phyloP scores from a whole-genome alignment of 1,140 invertebrate genomes.

The Cardiocondyla obscurior region DNA sequence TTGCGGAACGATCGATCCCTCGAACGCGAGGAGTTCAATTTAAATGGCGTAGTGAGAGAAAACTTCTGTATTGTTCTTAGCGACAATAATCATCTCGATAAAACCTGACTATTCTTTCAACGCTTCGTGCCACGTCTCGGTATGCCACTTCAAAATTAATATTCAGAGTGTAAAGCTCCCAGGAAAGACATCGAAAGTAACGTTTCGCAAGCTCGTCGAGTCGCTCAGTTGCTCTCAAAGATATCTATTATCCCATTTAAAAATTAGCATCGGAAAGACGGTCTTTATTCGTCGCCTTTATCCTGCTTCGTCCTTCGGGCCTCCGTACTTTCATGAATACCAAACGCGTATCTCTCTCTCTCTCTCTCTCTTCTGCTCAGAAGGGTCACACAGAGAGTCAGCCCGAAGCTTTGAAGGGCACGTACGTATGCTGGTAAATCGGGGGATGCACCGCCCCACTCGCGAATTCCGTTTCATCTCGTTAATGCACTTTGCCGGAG shows the following conservation, averaged over 20 bases:
- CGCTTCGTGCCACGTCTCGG: background rate
- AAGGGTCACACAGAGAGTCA: background rate
- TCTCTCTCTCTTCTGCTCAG: background rate
- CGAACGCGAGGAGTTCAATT: background rate
- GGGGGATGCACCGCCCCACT: conserved; percentile 2
- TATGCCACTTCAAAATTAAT: conserved; percentile 38
- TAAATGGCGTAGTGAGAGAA: background rate
- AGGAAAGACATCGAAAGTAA: conserved; percentile 24
- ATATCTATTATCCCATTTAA: conserved; percentile 74
- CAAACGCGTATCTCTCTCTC: background rate
- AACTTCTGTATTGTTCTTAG: background rate
- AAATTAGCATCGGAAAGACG: conserved; percentile 69
- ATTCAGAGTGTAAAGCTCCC: conserved; percentile 47
- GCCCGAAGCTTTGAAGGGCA: conserved; percentile 15
- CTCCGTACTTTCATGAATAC: conserved; percentile 27
- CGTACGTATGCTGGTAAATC: conserved; percentile 28
- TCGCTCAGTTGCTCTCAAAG: conserved; percentile 33
- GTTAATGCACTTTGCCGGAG: conserved; percentile 64
- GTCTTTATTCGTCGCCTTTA: conserved; percentile 9
- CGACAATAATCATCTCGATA: conserved; percentile 17
- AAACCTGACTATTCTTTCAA: conserved; percentile 2
- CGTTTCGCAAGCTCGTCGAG: conserved; percentile 43
- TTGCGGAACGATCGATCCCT: background rate
- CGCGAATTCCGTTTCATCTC: conserved; percentile 65
- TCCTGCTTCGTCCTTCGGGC: background rate